Conservation (phyloP, 2,888 invertebrate species). For the Limnephilus marmoratus region DNA sequence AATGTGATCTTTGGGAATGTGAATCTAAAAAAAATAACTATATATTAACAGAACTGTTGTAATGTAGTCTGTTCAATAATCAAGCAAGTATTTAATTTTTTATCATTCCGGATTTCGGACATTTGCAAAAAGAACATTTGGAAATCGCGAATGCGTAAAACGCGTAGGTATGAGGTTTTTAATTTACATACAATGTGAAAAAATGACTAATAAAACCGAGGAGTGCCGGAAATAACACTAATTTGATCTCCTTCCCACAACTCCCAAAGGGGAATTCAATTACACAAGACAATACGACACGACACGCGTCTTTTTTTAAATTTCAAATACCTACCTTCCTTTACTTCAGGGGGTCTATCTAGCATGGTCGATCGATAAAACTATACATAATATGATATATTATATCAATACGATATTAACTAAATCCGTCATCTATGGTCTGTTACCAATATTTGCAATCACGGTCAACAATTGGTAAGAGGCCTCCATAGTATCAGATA, state of each 20-base stretch:
- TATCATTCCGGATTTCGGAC: not conserved
- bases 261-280: not conserved
- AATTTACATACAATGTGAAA: not conserved
- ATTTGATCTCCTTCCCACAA: not conserved
- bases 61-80: no score
- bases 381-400: no score
- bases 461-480: no score
- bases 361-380: no score
- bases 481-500: no score
- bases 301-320: not conserved
- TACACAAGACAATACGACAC: not conserved
- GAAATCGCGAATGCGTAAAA: not conserved
- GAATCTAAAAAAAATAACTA: no score
- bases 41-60: no score
- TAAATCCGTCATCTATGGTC: no score
- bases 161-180: not conserved
- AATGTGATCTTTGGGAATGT: no score
- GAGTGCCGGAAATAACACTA: not conserved
- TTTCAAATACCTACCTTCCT: not conserved
- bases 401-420: no score
- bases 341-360: no score
- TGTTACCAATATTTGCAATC: no score
- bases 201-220: not conserved
- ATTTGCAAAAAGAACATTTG: not conserved
- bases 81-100: not conserved